Evolutionary conservation across 2,888 invertebrate genomes (phyloP).

Genomic region (Brachypterus glaber): DNA sequence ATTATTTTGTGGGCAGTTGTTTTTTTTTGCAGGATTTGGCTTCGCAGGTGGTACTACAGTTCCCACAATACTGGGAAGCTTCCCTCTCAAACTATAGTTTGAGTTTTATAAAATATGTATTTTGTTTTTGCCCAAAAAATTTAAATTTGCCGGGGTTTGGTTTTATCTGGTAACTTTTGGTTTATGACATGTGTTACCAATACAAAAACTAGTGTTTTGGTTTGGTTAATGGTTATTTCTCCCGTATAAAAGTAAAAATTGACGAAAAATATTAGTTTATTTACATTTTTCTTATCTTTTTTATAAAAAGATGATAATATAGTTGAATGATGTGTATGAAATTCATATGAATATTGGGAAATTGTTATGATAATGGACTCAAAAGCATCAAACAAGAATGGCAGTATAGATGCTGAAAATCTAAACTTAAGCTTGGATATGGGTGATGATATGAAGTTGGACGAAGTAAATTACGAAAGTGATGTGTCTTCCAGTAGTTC

Average conservation of each 20-base stretch:
- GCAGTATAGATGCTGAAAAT: slow-evolving; percentile 39
- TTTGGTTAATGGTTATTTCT: slow-evolving; percentile 17
- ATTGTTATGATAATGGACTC: slow-evolving; percentile 35
- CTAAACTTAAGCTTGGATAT: slow-evolving; percentile 49
- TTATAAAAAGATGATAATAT: slow-evolving; percentile 1
- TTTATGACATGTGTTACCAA: too few relatives aligned
- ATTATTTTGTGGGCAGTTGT: too few relatives aligned
- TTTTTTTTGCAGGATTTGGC: too few relatives aligned
- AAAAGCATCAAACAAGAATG: slow-evolving; percentile 34
- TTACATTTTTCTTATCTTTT: background rate
- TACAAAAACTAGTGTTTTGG: slow-evolving; percentile 14
- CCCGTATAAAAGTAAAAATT: slow-evolving; percentile 11
- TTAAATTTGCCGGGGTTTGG: too few relatives aligned
- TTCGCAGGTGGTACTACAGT: too few relatives aligned
- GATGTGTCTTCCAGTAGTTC: slow-evolving; percentile 80
- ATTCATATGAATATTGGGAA: background rate
- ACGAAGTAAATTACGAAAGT: slow-evolving; percentile 74
- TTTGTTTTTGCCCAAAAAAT: too few relatives aligned
- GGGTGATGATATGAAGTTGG: slow-evolving; percentile 69
- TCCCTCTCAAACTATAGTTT: too few relatives aligned
- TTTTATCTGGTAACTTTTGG: too few relatives aligned
- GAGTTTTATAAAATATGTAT: too few relatives aligned
- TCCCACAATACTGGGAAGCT: too few relatives aligned
- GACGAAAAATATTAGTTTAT: slow-evolving; percentile 8
- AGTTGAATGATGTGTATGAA: background rate